Evolutionary conservation across 1,140 invertebrate genomes (phyloP), one percentile per base, ranked within the genome.

Genomic region (Drosophila triauraria): DNA sequence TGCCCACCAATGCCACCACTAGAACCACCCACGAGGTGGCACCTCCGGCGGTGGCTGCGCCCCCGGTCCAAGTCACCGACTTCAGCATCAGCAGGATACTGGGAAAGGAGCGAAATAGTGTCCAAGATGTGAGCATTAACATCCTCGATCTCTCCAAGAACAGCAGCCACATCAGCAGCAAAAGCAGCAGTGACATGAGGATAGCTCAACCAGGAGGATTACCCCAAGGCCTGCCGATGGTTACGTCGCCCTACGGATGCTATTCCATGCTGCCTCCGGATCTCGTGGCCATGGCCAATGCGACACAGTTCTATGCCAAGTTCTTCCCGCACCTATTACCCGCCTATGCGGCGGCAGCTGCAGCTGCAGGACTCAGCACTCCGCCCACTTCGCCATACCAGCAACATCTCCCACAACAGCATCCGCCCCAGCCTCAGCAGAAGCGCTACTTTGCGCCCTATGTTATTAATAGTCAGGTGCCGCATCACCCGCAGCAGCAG

Each of bases 51-150:
- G 15, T 56, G 12, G 72, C 59, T 1, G 47, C 51, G 47, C 69
- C 74, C 5, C 77, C 78, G 7, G 38, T 35, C 2, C 82, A 91
- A 42, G 70, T 91, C 9, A 93, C 92, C 4, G 92, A 93, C 69
- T 93, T 93, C 40, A 93, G 92, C 51, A 93, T 93, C 6, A 84
- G 82, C 54, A 74, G 88, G 51, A 93, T 93, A 61, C 42, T 93
- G 47, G 88, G 76, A 17, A 85, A 91, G 72, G 84, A 87, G 53
- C 74, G 56, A 3, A 56, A 70, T 10, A 13, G 54, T 10, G 25
- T 38, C 17, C 32, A 74, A 8, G 70, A 40, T 40, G 20, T 62
- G 7, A 35, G 51, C 3, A 42, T 71, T 12, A 88, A 80, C 12
- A 92, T 92, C 15, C 57, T 92, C 20, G 91, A 92, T 69, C 85